Conservation (phyloP, 2,113 vertebrate species). For the Delphinapterus leucas region DNA sequence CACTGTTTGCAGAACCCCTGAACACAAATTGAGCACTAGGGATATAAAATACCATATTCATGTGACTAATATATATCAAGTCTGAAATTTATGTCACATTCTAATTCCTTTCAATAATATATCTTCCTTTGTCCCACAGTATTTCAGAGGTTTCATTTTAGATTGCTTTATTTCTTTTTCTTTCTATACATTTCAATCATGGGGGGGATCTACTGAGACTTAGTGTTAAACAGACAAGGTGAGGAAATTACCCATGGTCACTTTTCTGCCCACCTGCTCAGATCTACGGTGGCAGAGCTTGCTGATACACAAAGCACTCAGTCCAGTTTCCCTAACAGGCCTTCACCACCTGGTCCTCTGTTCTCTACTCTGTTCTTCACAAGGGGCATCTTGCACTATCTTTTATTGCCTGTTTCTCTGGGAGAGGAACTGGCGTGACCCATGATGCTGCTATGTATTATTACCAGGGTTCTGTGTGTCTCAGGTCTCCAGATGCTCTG, state of each 20-base stretch:
- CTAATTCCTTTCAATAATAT: not conserved
- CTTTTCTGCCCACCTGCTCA: not conserved
- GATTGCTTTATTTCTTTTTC: not conserved
- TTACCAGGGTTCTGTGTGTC: not conserved
- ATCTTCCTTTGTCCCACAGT: not conserved
- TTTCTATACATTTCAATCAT: not conserved
- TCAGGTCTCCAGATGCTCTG: not conserved
- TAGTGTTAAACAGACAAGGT: not conserved
- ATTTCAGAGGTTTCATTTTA: not conserved
- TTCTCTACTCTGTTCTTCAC: not conserved
- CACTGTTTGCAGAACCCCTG: not conserved
- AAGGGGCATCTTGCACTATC: not conserved
- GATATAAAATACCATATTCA: not conserved
- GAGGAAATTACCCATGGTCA: not conserved
- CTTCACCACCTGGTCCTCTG: not conserved
- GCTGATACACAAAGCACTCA: not conserved
- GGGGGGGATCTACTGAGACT: not conserved
- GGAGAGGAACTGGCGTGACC: not conserved
- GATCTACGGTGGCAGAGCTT: not conserved
- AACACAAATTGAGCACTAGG: not conserved
- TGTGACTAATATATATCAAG: not conserved
- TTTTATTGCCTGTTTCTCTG: not conserved
- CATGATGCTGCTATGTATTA: not conserved
- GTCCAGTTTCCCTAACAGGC: not conserved
- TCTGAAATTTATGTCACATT: not conserved